phyloP scores from a whole-genome alignment of 2,797 vertebrate genomes.

The Poeciliopsis turneri region DNA sequence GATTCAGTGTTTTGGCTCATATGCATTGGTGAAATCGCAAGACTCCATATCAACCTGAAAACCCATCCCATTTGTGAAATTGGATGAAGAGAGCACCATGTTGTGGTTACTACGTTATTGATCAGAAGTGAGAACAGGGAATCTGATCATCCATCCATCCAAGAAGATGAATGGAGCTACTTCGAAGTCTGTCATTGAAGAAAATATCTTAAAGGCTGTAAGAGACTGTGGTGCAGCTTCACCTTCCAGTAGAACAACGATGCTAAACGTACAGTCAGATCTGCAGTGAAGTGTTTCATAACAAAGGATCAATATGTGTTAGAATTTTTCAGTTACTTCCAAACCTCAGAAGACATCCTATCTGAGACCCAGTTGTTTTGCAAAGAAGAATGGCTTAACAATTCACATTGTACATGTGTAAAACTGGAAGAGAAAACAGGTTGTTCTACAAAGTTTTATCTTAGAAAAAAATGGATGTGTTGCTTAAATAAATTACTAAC shows the following conservation, averaged over 20 bases:
- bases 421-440: background rate
- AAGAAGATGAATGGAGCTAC: background rate
- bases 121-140: background rate
- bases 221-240: background rate
- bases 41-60: background rate
- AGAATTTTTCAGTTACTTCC: background rate
- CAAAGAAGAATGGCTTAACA: background rate
- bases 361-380: background rate
- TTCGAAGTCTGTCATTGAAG: background rate
- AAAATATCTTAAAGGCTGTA: background rate
- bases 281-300: background rate
- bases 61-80: background rate
- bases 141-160: background rate
- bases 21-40: background rate
- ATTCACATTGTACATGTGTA: background rate
- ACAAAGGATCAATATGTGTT: background rate
- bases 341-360: background rate
- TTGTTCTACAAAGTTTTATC: background rate
- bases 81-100: background rate
- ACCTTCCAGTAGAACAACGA: background rate
- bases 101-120: background rate
- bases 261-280: background rate
- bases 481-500: no score
- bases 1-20: background rate
- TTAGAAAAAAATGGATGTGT: background rate